These are phyloP conservation scores for Crotalus viridis DNA, from an alignment of 2,113 vertebrate species.

Conservation along the genomic window DNA sequence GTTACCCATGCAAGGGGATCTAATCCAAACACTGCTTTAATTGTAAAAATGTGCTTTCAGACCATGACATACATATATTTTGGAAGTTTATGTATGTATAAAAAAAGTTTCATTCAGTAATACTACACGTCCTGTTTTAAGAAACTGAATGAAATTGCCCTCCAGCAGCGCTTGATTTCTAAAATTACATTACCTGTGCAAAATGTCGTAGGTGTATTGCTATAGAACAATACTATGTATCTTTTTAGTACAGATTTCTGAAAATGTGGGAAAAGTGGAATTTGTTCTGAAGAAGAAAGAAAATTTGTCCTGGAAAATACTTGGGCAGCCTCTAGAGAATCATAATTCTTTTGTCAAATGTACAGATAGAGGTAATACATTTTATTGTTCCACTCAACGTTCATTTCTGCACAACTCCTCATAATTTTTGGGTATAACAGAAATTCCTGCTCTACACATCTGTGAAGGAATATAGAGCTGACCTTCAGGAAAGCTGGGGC, in stretches of 20 bases:
- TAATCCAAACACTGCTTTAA: neutral
- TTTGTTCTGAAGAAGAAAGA: constrained; percentile 79
- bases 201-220: constrained; percentile 14
- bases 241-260: constrained; percentile 76
- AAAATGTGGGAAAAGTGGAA: constrained; percentile 87
- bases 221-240: constrained; percentile 36
- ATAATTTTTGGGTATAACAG: neutral
- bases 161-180: neutral
- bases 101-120: neutral
- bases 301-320: constrained; percentile 74
- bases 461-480: neutral
- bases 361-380: constrained; percentile 78
- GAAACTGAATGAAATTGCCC: neutral
- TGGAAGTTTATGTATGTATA: neutral
- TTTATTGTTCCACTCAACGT: neutral
- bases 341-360: constrained; percentile 80
- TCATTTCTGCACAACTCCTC: neutral
- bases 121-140: neutral
- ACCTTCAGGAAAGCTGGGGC: neutral
- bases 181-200: neutral
- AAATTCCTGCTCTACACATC: neutral
- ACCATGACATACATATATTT: neutral
- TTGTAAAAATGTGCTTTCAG: neutral
- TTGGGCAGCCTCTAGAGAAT: constrained; percentile 78
- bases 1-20: neutral